phyloP scores from a whole-genome alignment of 2,797 vertebrate genomes.

The Myripristis murdjan region DNA sequence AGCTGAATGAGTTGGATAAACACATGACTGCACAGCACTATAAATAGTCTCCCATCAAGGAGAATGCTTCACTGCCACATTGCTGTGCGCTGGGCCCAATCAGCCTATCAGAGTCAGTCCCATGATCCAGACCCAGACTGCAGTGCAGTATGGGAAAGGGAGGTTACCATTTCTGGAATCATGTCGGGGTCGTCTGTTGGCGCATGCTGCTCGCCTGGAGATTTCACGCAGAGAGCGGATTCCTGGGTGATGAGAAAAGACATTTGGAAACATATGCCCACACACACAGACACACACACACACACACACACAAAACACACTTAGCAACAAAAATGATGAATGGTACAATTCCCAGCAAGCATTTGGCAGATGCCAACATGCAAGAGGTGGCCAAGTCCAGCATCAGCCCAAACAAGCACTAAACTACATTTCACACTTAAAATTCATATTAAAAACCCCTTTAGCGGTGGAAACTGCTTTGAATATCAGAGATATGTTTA shows the following conservation, averaged over 20 bases:
- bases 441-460: no score
- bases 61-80: constrained; percentile 66
- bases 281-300: constrained; percentile 10
- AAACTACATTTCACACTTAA: no score
- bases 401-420: not conserved
- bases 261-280: constrained; percentile 19
- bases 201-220: constrained; percentile 72
- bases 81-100: constrained; percentile 65
- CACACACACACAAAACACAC: constrained; percentile 15
- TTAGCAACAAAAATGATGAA: not conserved
- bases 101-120: constrained; percentile 67
- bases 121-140: constrained; percentile 69
- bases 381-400: no score
- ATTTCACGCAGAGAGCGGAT: constrained; percentile 79
- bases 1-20: constrained; percentile 80
- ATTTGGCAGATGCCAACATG: not conserved
- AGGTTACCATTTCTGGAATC: constrained; percentile 72
- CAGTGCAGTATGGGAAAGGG: constrained; percentile 54
- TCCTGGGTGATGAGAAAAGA: constrained; percentile 60
- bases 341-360: not conserved
- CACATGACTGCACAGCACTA: constrained; percentile 79
- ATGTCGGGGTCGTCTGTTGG: constrained; percentile 68
- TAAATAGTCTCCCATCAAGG: constrained; percentile 81
- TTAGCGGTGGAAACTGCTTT: no score
- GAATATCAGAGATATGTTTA: no score